Base-by-base conservation (phyloP, 2,888 invertebrate species). In the Saturnia japonica region DNA sequence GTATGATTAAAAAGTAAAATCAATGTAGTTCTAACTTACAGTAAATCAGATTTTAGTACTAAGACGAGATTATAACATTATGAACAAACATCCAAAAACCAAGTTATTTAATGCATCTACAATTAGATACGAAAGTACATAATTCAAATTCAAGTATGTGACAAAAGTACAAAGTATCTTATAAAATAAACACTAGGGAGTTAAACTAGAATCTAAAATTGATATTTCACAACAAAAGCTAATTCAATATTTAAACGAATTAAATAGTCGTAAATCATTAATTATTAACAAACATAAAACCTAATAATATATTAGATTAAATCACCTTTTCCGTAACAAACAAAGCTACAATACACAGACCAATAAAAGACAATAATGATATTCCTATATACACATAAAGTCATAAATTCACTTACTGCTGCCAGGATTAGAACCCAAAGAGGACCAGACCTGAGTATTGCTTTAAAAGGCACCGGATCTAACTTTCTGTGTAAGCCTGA, bases 371-470 rank as follows among this genome's bases (percentile, higher is more conserved):
- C 22, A 68, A 34, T 34, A 34, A 34, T 28, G 0, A 22, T 25
- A 22, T 16, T 67, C 25, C n/a, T 11, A 9, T 22, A 67, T 43
- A 22, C 22, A 45, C 19, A 42, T 45, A 25, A 28, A 51, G 6
- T 19, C 2, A 72, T 68, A 71, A 71, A 45, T 6, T 68, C 74
- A 88, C 95, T 94, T 83, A 94, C 94, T 77, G 96, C 96, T 68
- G 96, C 97, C 34, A 94, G 89, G 11, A 97, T 93, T n/a, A 97
- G 85, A 0, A 96, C 96, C 95, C 96, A 96, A 74, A 97, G 86
- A 0, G 96, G 96, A 7, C 91, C 84, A 4, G 96, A 96, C 28
- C 94, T 95, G 11, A 96, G 82, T 68, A 97, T 94, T 0, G 95
- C 94, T 74, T 91, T 95, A 95, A 97, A 97, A 0, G 97, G 97